Percentiles rank a stretch among this genome's conserved stretches.
Evolutionary conservation across 2,888 invertebrate genomes (phyloP).

Genomic region (Pammene fasciana): DNA sequence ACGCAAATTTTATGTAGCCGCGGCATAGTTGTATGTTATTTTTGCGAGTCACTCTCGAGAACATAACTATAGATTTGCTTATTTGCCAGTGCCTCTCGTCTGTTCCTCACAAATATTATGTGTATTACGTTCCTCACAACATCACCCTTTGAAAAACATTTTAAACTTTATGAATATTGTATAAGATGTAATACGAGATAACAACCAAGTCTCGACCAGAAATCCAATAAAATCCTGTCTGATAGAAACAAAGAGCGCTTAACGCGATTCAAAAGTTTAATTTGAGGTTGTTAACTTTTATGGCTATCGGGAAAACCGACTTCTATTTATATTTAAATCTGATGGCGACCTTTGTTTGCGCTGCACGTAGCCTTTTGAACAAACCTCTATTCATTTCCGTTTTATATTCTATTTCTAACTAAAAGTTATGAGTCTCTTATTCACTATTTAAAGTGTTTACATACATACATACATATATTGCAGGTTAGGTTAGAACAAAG

Average conservation of each 20-base stretch:
- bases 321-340: slow-evolving; percentile 24
- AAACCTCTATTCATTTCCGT: neutral
- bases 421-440: neutral
- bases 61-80: neutral
- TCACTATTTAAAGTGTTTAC: too few species aligned
- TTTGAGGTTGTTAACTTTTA: slow-evolving; percentile 50
- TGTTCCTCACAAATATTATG: slow-evolving; percentile 3
- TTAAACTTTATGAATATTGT: slow-evolving; percentile 46
- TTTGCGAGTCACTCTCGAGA: too few species aligned
- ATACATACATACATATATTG: too few species aligned
- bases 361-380: neutral
- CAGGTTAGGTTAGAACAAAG: slow-evolving; percentile 45
- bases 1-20: too few species aligned
- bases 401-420: neutral
- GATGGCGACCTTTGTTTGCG: neutral
- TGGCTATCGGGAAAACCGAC: slow-evolving; percentile 45
- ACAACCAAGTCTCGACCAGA: slow-evolving; percentile 41
- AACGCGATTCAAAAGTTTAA: slow-evolving; percentile 54
- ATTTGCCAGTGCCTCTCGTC: neutral
- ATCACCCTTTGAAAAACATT: slow-evolving; percentile 22
- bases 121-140: too few species aligned
- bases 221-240: slow-evolving; percentile 51
- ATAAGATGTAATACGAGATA: slow-evolving; percentile 46
- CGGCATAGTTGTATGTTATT: too few species aligned
- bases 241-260: slow-evolving; percentile 51